phyloP scores from a whole-genome alignment of 1,140 invertebrate genomes.

The Oryzaephilus surinamensis region DNA sequence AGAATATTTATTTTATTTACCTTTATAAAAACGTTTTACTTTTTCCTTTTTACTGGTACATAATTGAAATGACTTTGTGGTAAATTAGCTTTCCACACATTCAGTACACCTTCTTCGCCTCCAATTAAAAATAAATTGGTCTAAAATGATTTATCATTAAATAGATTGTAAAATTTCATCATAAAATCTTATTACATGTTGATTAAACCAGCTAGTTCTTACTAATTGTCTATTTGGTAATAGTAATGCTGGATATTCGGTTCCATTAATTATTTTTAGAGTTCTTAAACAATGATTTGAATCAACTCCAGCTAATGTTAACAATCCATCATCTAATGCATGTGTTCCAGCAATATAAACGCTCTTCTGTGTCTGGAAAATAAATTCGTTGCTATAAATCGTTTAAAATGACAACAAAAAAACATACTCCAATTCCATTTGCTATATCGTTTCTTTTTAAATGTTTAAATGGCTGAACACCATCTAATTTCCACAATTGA shows the following conservation, averaged over 20 bases:
- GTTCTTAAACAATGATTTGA: too few species aligned
- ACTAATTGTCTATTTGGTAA: slow-evolving; percentile 57
- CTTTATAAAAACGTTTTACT: neutral
- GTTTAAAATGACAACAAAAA: slow-evolving; percentile 21
- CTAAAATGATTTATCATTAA: slow-evolving; percentile 32
- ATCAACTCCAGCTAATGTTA: too few species aligned
- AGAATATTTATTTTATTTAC: neutral
- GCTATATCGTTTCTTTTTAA: slow-evolving; percentile 31
- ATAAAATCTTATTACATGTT: slow-evolving; percentile 40
- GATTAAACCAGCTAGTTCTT: slow-evolving; percentile 49
- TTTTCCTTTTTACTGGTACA: neutral
- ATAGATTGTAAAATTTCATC: slow-evolving; percentile 9
- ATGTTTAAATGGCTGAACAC: slow-evolving; percentile 28
- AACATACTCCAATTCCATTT: slow-evolving; percentile 36
- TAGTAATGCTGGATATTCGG: slow-evolving; percentile 41
- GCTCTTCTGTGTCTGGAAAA: too few species aligned
- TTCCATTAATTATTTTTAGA: too few species aligned
- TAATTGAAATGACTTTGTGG: too few species aligned
- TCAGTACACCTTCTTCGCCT: slow-evolving; percentile 53
- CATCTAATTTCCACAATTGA: slow-evolving; percentile 51
- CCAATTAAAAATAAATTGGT: slow-evolving; percentile 48
- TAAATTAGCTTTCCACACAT: slow-evolving; percentile 43
- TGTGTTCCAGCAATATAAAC: too few species aligned
- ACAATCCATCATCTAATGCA: too few species aligned
- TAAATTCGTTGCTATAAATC: slow-evolving; percentile 38